Base-by-base conservation (phyloP, 2,113 vertebrate species). In the Tachysurus vachellii region DNA sequence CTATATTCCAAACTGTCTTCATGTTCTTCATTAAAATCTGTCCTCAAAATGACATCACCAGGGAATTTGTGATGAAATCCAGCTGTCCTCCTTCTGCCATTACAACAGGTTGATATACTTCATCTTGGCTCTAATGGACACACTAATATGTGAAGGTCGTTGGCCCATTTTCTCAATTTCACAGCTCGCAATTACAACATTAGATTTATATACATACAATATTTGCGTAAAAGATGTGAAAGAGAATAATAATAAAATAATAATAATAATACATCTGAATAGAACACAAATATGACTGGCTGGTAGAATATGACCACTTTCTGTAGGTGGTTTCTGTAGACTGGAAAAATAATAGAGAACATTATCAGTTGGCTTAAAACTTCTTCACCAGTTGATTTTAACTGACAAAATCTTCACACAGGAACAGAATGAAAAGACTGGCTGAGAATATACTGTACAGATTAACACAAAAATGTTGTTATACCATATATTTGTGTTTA, bases 51-150 rank as follows among this genome's bases (percentile, higher is more conserved):
- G 56, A 19, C 10, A 61, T 44, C 19, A 5, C 11, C 53, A 31
- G 56, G 79, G 79, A 11, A 59, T 14, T 81, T 81, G 56, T 61
- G 79, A 80, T 42, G 28, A 21, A 80, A 61, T 80, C 54, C 19
- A 61, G n/a, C 54, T 80, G 79, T 80, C 54, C 79, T 80, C 56
- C 54, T 80, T 59, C 56, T 80, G 56, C 54, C 54, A 80, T 42
- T 80, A 31, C 11, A 80, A 16, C 77, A 59, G 8, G 54, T 80
- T 57, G 31, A 80, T 61, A 26, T 59, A 80, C 36, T 80, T 59
- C 8, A 59, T 80, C 36, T 80, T 36, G 36, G 56, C 23, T 26
- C 36, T 12, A 80, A 59, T 59, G 14, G 76, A 31, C 50, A 54
- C 53, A 79, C 5, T 57, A 36, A 80, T 61, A 80, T 42, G 31